Evolutionary conservation across 2,888 invertebrate genomes (phyloP).

Genomic region (Empis livida): DNA sequence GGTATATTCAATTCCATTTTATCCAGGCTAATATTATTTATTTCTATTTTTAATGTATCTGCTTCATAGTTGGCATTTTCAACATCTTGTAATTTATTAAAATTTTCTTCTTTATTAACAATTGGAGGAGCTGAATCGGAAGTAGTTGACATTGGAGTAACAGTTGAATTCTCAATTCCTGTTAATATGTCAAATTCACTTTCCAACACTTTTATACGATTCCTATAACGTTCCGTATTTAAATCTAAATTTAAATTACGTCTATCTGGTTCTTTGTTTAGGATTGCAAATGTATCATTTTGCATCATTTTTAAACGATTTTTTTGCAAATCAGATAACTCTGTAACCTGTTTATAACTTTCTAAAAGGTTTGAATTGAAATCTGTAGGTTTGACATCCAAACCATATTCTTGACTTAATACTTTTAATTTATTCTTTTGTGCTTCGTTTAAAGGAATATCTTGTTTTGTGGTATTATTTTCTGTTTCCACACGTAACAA

Average conservation of each 20-base stretch:
- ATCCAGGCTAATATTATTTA: constrained; percentile 12
- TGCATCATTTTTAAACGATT: constrained; percentile 32
- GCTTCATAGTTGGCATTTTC: constrained; percentile 4
- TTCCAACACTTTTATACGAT: constrained; percentile 20
- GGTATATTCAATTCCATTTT: constrained; percentile 7
- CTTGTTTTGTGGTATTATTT: not conserved
- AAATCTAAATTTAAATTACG: constrained; percentile 20
- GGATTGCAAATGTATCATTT: constrained; percentile 21
- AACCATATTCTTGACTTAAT: constrained; percentile 46
- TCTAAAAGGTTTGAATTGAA: constrained; percentile 21
- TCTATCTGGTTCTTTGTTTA: constrained; percentile 18
- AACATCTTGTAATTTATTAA: not conserved
- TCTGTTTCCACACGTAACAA: constrained; percentile 3
- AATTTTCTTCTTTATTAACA: constrained; percentile 4
- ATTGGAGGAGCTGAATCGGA: constrained; percentile 14
- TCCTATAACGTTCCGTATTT: constrained; percentile 19
- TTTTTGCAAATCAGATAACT: constrained; percentile 20
- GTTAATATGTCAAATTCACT: constrained; percentile 22
- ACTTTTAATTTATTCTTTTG: constrained; percentile 47
- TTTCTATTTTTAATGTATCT: constrained; percentile 2
- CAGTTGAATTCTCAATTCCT: constrained; percentile 16
- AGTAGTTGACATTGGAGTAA: constrained; percentile 24
- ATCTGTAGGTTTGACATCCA: constrained; percentile 22
- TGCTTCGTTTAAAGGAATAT: constrained; percentile 40
- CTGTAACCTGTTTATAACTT: not conserved